phyloP scores from a whole-genome alignment of 2,888 invertebrate species.

The Monoplex corrugatus region DNA sequence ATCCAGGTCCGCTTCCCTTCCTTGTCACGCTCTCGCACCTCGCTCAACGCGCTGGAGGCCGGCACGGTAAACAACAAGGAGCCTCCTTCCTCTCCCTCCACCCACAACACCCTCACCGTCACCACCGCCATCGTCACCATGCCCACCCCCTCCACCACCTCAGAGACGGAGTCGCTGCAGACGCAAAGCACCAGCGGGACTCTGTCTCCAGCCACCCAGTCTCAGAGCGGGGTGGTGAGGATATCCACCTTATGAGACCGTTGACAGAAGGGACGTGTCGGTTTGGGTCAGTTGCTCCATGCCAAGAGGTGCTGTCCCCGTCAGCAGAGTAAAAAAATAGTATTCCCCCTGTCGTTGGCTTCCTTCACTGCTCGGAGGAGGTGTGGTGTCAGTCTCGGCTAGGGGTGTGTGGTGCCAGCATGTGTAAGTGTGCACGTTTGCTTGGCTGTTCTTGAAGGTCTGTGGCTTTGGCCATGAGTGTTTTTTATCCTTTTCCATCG shows the following conservation, averaged over 20 bases:
- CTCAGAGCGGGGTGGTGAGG: conserved; percentile 65
- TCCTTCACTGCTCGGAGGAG: no score
- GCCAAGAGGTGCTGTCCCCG: no score
- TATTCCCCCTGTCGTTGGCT: no score
- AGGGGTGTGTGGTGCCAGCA: no score
- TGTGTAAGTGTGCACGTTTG: no score
- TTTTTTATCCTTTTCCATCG: no score
- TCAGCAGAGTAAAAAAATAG: conserved; percentile 27
- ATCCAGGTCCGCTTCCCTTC: conserved; percentile 74
- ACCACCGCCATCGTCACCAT: conserved; percentile 75
- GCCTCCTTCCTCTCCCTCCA: conserved; percentile 61
- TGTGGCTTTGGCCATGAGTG: no score
- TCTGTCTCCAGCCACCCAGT: conserved; percentile 64
- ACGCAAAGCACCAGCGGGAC: conserved; percentile 71
- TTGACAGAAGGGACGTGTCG: no score
- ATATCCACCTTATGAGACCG: conserved; percentile 73
- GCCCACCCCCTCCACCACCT: conserved; percentile 74
- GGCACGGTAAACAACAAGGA: conserved; percentile 62
- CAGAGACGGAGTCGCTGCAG: conserved; percentile 72
- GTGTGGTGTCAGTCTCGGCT: no score
- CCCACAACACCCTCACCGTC: conserved; percentile 73
- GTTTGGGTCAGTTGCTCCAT: no score
- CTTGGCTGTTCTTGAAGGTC: no score
- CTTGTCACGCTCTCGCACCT: conserved; percentile 71
- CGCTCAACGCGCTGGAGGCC: conserved; percentile 62